Base-by-base conservation (phyloP, 2,113 vertebrate genomes). In the Spea bombifrons region DNA sequence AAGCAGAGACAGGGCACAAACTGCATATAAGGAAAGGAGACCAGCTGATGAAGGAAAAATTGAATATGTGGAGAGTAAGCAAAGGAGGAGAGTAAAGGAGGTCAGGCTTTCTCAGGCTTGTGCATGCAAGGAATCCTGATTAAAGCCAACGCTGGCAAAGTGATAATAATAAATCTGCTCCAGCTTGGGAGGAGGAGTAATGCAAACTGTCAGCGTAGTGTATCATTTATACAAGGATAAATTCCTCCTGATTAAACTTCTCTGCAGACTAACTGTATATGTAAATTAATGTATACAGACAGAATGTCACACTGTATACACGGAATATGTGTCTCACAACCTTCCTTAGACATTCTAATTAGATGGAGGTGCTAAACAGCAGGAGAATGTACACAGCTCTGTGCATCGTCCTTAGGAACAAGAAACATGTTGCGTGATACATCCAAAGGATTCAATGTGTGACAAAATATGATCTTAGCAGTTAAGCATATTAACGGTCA, bases 11-110 rank as follows among this genome's bases (percentile, higher is more conserved):
- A 78, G 63, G 9, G 53, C 83, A 7, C 83, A 76, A 55, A 83
- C 83, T 88, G 83, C 88, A 90, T 89, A 92, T 88, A 89, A 83
- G 90, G 45, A 66, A 53, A 53, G 49, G 3, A 5, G 49, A 15
- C 12, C 5, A 64, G 9, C n/a, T n/a, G 30, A 48, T 12, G n/a
- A n/a, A 15, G 92, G 91, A 87, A 88, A 89, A 89, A 84, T 82
- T 82, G 6, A 80, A 77, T 76, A 79, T 78, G 6, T 78, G 88
- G 88, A 61, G 15, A 73, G n/a, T 61, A 12, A 52, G 12, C 44
- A 44, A 66, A 15, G 45, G 48, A 52, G 0, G 12, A 30, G 71
- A 68, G 52, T 6, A 49, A 71, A 53, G 45, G 71, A 80, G 78
- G 78, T 68, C 64, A 68, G 71, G 71, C 71, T 49, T 66, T 66